phyloP scores from a whole-genome alignment of 1,140 invertebrate genomes.

The Frieseomelitta varia region DNA sequence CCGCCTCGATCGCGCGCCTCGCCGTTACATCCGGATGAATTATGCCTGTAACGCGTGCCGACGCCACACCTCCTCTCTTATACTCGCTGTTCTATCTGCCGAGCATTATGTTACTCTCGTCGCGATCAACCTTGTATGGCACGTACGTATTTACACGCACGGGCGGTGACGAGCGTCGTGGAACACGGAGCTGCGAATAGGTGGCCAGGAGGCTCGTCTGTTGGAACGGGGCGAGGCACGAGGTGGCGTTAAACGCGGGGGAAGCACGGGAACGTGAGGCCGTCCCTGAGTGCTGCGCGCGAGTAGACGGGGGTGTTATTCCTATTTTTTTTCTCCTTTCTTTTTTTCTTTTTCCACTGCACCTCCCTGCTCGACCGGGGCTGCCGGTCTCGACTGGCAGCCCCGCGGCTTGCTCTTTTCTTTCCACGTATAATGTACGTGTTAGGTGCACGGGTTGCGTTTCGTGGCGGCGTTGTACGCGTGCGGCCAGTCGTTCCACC shows the following conservation, averaged over 20 bases:
- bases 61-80: conserved; percentile 66
- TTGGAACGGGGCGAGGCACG: conserved; percentile 20
- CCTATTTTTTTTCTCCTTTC: conserved; percentile 30
- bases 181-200: background rate
- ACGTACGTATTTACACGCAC: background rate
- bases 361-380: background rate
- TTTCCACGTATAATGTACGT: conserved; percentile 62
- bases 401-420: conserved; percentile 26
- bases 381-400: conserved; percentile 2
- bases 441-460: conserved; percentile 68
- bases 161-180: background rate
- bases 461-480: conserved; percentile 60
- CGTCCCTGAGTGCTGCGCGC: conserved; percentile 23
- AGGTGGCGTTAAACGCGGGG: conserved; percentile 17
- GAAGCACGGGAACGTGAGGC: conserved; percentile 7
- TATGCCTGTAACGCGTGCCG: conserved; percentile 73
- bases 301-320: conserved; percentile 30
- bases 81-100: conserved; percentile 55
- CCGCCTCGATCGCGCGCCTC: conserved; percentile 28
- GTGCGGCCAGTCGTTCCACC: conserved; percentile 66
- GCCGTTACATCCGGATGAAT: conserved; percentile 65
- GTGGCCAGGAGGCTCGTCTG: conserved; percentile 17
- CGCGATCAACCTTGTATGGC: conserved; percentile 11
- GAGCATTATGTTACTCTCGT: conserved; percentile 59
- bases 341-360: conserved; percentile 21